Evolutionary conservation across 2,113 vertebrate species (phyloP).

Genomic region (Lathamus discolor): DNA sequence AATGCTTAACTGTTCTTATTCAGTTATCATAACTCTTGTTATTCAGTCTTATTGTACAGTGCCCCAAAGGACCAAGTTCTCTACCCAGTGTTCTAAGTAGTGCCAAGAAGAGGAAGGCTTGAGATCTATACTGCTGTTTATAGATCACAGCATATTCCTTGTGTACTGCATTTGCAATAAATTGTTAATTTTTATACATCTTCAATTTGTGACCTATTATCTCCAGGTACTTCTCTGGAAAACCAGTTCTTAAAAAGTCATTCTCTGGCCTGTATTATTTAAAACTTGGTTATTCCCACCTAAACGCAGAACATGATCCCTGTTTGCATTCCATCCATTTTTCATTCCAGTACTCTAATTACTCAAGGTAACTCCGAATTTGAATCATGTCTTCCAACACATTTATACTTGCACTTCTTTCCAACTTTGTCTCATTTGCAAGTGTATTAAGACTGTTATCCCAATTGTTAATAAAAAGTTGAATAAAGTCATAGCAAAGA

Average conservation of each 20-base stretch:
- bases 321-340: not conserved
- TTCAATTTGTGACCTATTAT: not conserved
- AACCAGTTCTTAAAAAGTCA: not conserved
- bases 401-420: not conserved
- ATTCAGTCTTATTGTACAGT: no score
- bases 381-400: not conserved
- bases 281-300: not conserved
- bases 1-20: not conserved
- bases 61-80: not conserved
- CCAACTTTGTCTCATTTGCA: not conserved
- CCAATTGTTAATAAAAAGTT: not conserved
- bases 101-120: not conserved
- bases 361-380: not conserved
- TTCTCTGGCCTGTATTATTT: not conserved
- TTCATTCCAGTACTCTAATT: not conserved
- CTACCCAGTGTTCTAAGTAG: accelerated
- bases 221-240: not conserved
- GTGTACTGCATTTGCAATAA: not conserved
- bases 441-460: not conserved
- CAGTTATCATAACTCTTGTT: no score
- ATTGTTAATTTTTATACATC: not conserved
- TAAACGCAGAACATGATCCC: not conserved
- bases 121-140: not conserved
- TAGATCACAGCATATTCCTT: not conserved
- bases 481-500: not conserved